Evolutionary conservation across 23 tunicate genomes (phyloP), one percentile per base, ranked within the genome.

Genomic region (Ciona savignyi): DNA sequence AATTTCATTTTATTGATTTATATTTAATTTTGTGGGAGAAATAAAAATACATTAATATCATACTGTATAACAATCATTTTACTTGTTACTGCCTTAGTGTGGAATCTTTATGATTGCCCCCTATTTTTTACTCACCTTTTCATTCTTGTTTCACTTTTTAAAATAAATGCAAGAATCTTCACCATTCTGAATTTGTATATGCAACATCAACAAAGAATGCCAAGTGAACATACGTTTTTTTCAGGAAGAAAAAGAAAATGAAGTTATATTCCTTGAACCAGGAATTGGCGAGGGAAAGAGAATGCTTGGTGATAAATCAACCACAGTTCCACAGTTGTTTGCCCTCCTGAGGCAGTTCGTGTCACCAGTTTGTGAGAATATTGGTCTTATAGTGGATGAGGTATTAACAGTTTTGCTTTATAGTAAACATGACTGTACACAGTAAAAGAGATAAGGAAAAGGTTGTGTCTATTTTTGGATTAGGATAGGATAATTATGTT

Each of bases 261-360:
- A 91, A 69, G 65, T 91, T 9, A 64, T 91, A 30, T 91, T 84
- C 75, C 72, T 91, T 23, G 97, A 91, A 63, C 87, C 90, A 22
- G 49, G 65, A 27, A 79, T 76, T 15, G 86, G 97, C 4, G 97
- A 91, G 75, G 97, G 97, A 64, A 91, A 80, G 33, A 68, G 86
- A 60, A 11, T 90, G 23, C 27, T 91, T 22, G 30, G 32, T 28
- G 87, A 85, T 48, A 71, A 80, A 75, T 25, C 68, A 30, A 76
- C 91, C 0, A 80, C 86, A 21, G 29, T 71, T 0, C 75, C 91
- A 51, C 83, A 85, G 60, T 35, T 91, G 34, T 91, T 84, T 91
- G 86, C 97, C 23, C 27, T 91, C 22, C 0, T 80, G 51, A 64
- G 97, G 56, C 97, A 91, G 60, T 84, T 85, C 71, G 72, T 91